These are phyloP conservation scores for Philaethria dido DNA, from an alignment of 2,888 invertebrate genomes.

Conservation along the genomic window DNA sequence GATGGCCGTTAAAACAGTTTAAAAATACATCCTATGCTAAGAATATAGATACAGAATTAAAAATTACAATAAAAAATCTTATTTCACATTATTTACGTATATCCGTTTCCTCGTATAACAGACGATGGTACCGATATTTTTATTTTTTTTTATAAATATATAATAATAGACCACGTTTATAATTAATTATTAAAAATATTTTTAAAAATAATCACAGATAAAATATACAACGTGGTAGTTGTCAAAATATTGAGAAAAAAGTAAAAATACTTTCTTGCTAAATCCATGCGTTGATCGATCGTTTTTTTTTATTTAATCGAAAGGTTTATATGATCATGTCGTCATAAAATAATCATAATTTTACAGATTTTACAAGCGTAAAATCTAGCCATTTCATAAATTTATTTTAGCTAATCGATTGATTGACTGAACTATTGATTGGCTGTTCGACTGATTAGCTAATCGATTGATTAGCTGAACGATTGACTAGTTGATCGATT, in stretches of 20 bases:
- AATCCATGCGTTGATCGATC: background rate
- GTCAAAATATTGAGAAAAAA: background rate
- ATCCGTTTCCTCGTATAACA: slow-evolving; percentile 75
- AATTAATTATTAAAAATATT: slow-evolving; percentile 13
- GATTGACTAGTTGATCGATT: too few relatives aligned
- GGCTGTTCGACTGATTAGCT: too few relatives aligned
- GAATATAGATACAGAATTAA: slow-evolving; percentile 49
- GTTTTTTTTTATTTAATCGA: too few relatives aligned
- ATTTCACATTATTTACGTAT: slow-evolving; percentile 75
- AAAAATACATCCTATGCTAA: slow-evolving; percentile 61
- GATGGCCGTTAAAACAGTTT: slow-evolving; percentile 50
- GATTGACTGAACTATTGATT: too few relatives aligned
- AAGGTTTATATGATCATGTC: too few relatives aligned
- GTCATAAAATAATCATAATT: too few relatives aligned
- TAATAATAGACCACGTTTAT: slow-evolving; percentile 1
- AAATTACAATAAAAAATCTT: slow-evolving; percentile 53
- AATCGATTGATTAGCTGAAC: too few relatives aligned
- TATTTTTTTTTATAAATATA: slow-evolving; percentile 19
- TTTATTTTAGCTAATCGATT: too few relatives aligned
- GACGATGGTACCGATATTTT: slow-evolving; percentile 49
- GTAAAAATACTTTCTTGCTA: background rate
- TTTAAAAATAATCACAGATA: slow-evolving; percentile 32
- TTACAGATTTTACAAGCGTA: too few relatives aligned
- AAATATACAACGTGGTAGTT: slow-evolving; percentile 20
- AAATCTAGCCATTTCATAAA: too few relatives aligned